Percentiles rank a stretch among this genome's conserved stretches.
Evolutionary conservation across 1,140 invertebrate species (phyloP).

Genomic region (Heliconius congener): DNA sequence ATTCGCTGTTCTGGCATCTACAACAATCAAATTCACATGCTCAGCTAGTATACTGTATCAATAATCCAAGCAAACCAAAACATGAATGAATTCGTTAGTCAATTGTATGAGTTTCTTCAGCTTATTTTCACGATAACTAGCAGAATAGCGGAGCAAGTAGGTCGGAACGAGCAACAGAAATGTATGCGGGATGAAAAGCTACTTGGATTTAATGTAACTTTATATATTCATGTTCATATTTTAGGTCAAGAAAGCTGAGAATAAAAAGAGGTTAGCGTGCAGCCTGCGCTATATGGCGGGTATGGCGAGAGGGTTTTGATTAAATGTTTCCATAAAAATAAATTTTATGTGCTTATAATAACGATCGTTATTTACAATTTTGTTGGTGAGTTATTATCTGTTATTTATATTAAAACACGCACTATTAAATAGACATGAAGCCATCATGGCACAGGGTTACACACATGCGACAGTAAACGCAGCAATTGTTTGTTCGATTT

Average conservation of each 20-base stretch:
- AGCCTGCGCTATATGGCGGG: background rate
- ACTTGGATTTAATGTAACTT: conserved; percentile 4
- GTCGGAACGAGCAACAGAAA: background rate
- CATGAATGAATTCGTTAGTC: background rate
- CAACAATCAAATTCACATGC: no score
- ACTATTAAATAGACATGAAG: no score
- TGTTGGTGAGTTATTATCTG: no score
- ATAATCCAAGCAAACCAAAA: no score
- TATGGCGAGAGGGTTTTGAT: background rate
- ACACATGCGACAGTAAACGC: no score
- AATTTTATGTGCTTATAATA: background rate
- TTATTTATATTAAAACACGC: no score
- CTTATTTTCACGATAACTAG: background rate
- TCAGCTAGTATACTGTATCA: no score
- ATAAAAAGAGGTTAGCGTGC: background rate
- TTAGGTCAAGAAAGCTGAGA: conserved; percentile 2
- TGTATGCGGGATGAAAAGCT: background rate
- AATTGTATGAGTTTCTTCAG: background rate
- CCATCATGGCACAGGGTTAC: no score
- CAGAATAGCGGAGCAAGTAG: background rate
- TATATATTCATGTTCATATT: conserved; percentile 4
- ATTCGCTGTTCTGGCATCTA: no score
- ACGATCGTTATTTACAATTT: background rate
- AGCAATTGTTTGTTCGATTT: no score
- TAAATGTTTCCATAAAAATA: background rate